Percentiles rank a stretch among this genome's conserved stretches.
phyloP scores from a whole-genome alignment of 2,888 invertebrate species.

The Myathropa florea region DNA sequence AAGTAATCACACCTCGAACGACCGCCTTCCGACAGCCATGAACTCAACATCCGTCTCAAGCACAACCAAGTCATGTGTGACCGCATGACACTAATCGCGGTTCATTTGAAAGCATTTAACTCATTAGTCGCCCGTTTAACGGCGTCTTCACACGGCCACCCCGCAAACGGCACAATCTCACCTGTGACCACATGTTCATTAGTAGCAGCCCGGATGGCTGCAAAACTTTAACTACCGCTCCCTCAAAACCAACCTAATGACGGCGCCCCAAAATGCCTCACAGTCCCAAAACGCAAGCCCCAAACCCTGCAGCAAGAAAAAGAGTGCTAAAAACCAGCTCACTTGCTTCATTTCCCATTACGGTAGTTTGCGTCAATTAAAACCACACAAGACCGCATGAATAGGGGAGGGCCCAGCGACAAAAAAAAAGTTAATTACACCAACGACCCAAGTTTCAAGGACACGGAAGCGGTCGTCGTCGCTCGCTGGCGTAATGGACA shows the following conservation, averaged over 20 bases:
- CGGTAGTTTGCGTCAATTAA: conserved; percentile 62
- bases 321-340: conserved; percentile 35
- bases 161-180: conserved; percentile 6
- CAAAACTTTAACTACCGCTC: neutral
- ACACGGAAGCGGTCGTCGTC: conserved; percentile 10
- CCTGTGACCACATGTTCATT: conserved; percentile 30
- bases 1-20: neutral
- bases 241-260: conserved; percentile 17
- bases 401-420: neutral
- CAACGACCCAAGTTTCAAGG: conserved; percentile 42
- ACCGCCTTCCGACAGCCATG: neutral
- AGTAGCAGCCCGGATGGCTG: conserved; percentile 10
- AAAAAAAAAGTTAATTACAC: conserved; percentile 51
- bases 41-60: neutral
- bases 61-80: neutral
- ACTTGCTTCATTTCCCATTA: conserved; percentile 53
- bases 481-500: neutral
- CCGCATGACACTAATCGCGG: conserved; percentile 1
- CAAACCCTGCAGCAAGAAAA: neutral
- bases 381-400: conserved; percentile 7
- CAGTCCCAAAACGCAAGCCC: neutral
- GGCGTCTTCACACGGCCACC: neutral
- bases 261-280: neutral
- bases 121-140: conserved; percentile 30
- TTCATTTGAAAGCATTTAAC: conserved; percentile 32